A percentile compares a stretch with the other conserved stretches of the same genome.
Conservation (phyloP, 2,113 vertebrate species). For the Anarrhichthys ocellatus region DNA sequence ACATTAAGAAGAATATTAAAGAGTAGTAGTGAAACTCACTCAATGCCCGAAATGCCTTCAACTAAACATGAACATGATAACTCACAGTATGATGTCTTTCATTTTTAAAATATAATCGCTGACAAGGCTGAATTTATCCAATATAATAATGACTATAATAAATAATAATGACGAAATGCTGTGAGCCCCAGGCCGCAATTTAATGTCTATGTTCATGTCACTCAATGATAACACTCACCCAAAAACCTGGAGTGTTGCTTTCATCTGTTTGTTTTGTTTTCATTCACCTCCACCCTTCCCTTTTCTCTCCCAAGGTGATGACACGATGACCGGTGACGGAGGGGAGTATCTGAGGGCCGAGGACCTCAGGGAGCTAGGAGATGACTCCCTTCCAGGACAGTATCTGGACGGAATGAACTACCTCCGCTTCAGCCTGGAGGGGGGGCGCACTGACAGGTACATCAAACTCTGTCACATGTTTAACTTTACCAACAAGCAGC, state of each 20-base stretch:
- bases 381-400: slow-evolving; percentile 96
- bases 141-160: too few species aligned
- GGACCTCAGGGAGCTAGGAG: slow-evolving; percentile 94
- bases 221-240: neutral
- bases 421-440: slow-evolving; percentile 94
- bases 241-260: too few species aligned
- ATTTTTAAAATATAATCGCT: neutral
- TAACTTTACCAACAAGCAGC: neutral
- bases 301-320: slow-evolving; percentile 86
- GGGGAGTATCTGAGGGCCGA: slow-evolving; percentile 95
- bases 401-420: slow-evolving; percentile 98
- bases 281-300: neutral
- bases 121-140: neutral
- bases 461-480: neutral
- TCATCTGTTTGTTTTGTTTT: neutral
- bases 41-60: neutral
- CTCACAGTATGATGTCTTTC: neutral
- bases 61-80: neutral
- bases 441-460: slow-evolving; percentile 93
- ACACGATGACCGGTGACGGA: slow-evolving; percentile 97
- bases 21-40: neutral
- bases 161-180: neutral
- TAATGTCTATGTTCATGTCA: neutral
- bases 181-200: neutral
- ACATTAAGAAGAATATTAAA: neutral